phyloP scores from a whole-genome alignment of 2,113 vertebrate species.

The Probosciger aterrimus region DNA sequence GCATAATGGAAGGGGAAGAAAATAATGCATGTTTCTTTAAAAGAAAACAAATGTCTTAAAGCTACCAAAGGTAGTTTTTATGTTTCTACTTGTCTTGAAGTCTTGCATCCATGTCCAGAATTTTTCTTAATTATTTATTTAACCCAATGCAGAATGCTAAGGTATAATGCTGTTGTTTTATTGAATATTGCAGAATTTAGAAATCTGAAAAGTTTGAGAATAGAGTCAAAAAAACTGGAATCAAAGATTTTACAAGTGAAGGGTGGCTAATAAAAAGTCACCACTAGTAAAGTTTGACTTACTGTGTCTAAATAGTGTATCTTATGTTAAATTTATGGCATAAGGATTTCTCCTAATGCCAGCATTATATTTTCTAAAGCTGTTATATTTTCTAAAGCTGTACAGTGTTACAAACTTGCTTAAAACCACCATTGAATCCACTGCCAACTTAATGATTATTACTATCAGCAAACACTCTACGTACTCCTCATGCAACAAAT shows the following conservation, averaged over 20 bases:
- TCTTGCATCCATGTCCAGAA: not conserved
- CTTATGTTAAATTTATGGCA: not conserved
- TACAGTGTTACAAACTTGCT: not conserved
- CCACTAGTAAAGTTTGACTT: not conserved
- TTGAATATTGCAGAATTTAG: not conserved
- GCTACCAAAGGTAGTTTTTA: not conserved
- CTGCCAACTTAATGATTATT: not conserved
- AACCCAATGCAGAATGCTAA: not conserved
- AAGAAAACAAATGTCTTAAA: not conserved
- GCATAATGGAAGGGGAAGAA: not conserved
- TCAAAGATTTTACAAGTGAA: not conserved
- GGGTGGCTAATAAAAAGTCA: not conserved
- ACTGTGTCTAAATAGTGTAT: not conserved
- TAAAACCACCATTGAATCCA: not conserved
- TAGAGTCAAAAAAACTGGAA: not conserved
- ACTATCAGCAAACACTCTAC: not conserved
- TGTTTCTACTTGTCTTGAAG: not conserved
- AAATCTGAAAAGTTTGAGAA: not conserved
- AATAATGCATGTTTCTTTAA: not conserved
- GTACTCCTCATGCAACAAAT: not conserved
- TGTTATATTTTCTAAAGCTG: not conserved
- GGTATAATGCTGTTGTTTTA: not conserved
- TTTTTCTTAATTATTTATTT: not conserved
- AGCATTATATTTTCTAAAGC: not conserved
- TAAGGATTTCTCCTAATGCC: not conserved